Evolutionary conservation across 2,113 vertebrate species (phyloP).

Genomic region (Apteryx owenii): DNA sequence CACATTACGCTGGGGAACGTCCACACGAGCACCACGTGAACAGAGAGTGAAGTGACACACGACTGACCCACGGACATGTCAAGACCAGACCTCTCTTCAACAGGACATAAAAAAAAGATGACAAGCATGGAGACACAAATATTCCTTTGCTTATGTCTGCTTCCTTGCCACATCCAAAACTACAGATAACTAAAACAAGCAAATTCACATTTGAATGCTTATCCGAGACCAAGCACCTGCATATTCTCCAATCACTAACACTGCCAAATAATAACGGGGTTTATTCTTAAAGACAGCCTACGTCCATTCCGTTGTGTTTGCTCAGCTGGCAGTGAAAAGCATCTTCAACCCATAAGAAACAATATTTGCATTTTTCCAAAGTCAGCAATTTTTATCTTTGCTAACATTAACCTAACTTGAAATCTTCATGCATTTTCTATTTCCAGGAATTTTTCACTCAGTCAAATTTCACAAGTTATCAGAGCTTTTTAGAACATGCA

Average conservation of each 20-base stretch:
- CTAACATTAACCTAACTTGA: neutral
- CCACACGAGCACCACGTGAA: neutral
- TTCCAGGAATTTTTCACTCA: neutral
- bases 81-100: neutral
- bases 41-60: accelerated
- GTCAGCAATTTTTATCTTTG: neutral
- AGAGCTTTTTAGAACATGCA: neutral
- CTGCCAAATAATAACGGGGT: neutral
- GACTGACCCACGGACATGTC: neutral
- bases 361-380: neutral
- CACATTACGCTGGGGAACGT: neutral
- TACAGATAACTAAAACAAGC: neutral
- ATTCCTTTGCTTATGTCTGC: neutral
- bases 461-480: neutral
- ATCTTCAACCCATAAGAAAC: neutral
- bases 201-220: neutral
- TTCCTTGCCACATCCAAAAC: neutral
- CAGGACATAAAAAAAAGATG: accelerated
- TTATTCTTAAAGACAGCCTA: neutral
- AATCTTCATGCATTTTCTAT: neutral
- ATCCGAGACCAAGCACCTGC: neutral
- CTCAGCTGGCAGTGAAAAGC: neutral
- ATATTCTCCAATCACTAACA: neutral
- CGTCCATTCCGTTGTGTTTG: neutral
- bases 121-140: neutral